These are phyloP conservation scores for Aphelocoma coerulescens DNA, from an alignment of 2,113 vertebrate genomes.

Conservation along the genomic window DNA sequence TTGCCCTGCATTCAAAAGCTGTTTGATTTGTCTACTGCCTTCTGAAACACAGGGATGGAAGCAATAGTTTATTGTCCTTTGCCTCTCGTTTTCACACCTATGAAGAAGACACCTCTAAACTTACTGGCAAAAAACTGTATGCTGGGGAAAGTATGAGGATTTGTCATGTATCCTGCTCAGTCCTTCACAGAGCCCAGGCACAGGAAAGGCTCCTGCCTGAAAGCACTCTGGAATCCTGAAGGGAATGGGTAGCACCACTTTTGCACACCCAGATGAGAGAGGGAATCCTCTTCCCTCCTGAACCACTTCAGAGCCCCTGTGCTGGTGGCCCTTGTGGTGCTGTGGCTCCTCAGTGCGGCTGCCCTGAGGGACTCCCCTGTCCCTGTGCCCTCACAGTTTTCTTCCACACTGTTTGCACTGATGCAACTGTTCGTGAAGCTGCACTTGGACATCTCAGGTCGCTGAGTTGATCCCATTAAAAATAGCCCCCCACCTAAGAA, in stretches of 20 bases:
- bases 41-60: not conserved
- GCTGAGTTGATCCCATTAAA: not conserved
- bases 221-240: not conserved
- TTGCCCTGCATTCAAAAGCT: not conserved
- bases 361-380: not conserved
- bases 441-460: not conserved
- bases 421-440: not conserved
- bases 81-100: not conserved
- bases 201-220: not conserved
- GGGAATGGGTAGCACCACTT: not conserved
- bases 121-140: not conserved
- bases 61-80: not conserved
- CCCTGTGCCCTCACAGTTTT: not conserved
- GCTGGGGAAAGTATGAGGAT: not conserved
- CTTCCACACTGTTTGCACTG: not conserved
- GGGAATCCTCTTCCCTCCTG: not conserved
- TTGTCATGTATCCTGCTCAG: not conserved
- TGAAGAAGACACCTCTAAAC: not conserved
- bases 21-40: not conserved
- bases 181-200: not conserved
- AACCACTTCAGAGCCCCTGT: not conserved
- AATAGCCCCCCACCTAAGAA: not conserved
- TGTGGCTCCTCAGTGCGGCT: not conserved
- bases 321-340: rapidly evolving
- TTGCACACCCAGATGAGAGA: not conserved